phyloP scores from a whole-genome alignment of 1,140 invertebrate species.

The Aplysia californica region DNA sequence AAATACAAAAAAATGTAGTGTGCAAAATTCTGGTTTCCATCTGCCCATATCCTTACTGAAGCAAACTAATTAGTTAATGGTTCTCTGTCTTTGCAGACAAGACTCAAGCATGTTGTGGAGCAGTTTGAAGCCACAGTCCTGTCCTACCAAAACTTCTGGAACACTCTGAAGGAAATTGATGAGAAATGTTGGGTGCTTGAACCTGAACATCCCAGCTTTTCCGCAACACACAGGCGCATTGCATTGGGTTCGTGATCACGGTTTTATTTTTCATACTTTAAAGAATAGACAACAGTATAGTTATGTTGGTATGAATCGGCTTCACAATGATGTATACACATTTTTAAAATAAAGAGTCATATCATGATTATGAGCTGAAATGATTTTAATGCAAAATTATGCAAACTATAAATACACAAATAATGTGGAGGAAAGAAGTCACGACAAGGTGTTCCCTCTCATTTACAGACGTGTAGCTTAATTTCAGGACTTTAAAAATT shows the following conservation, averaged over 20 bases:
- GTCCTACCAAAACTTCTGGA: constrained; percentile 66
- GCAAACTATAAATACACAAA: too few relatives aligned
- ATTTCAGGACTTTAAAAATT: too few relatives aligned
- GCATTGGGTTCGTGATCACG: constrained; percentile 58
- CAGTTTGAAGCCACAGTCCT: constrained; percentile 43
- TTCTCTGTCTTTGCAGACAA: constrained; percentile 31
- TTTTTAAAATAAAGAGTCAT: not conserved
- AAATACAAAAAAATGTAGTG: too few relatives aligned
- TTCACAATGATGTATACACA: not conserved
- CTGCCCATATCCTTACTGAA: too few relatives aligned
- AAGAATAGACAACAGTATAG: not conserved
- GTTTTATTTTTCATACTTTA: not conserved
- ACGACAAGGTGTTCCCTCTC: too few relatives aligned
- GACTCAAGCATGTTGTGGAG: constrained; percentile 32
- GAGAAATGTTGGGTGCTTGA: constrained; percentile 66
- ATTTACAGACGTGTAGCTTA: too few relatives aligned
- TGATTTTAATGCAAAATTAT: too few relatives aligned
- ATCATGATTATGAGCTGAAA: not conserved
- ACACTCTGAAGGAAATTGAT: constrained; percentile 68
- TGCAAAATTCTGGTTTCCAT: too few relatives aligned
- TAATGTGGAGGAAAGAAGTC: too few relatives aligned
- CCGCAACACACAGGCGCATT: constrained; percentile 64
- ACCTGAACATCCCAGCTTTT: constrained; percentile 64
- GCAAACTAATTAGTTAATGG: too few relatives aligned
- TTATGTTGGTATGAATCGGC: not conserved